Evolutionary conservation across 2,888 invertebrate species (phyloP).

Genomic region (Oscheius sp.): DNA sequence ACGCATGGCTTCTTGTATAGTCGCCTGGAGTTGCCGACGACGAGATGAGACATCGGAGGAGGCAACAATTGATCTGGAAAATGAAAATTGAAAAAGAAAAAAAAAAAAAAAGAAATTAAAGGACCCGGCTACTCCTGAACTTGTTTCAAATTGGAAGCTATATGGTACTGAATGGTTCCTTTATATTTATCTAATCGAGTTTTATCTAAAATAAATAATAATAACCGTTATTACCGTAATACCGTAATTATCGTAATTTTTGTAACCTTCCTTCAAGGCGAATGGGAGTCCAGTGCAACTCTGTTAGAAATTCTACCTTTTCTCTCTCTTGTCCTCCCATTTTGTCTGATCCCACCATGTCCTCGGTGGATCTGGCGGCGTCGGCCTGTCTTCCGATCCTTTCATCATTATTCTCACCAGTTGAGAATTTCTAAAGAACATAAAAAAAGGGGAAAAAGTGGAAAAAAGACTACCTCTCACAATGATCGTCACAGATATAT

Average conservation of each 20-base stretch:
- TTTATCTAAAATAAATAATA: no score
- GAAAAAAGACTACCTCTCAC: slow-evolving; percentile 20
- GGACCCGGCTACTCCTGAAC: no score
- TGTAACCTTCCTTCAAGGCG: no score
- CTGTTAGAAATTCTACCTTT: slow-evolving; percentile 16
- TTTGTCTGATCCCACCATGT: slow-evolving; percentile 32
- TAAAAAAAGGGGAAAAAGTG: not conserved
- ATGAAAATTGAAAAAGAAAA: not conserved
- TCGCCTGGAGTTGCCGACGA: slow-evolving; percentile 15
- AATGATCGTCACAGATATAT: slow-evolving; percentile 30
- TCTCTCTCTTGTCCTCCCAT: slow-evolving; percentile 22
- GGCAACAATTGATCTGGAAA: slow-evolving; percentile 1
- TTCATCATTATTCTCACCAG: slow-evolving; percentile 29
- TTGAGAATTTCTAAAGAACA: slow-evolving; percentile 15
- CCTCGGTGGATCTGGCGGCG: slow-evolving; percentile 23
- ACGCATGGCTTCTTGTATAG: slow-evolving; percentile 1
- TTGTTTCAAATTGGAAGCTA: no score
- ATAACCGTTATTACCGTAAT: no score
- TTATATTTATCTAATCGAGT: no score
- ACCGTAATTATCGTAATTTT: no score
- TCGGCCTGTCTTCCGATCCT: slow-evolving; percentile 16
- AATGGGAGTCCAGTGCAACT: no score
- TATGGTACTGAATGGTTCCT: no score
- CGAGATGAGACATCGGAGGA: not conserved
- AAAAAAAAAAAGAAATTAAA: no score